A percentile compares a stretch with the other conserved stretches of the same genome.
These are phyloP conservation scores for Campylomormyrus tamandua DNA, from an alignment of 2,113 vertebrate species.

Conservation along the genomic window DNA sequence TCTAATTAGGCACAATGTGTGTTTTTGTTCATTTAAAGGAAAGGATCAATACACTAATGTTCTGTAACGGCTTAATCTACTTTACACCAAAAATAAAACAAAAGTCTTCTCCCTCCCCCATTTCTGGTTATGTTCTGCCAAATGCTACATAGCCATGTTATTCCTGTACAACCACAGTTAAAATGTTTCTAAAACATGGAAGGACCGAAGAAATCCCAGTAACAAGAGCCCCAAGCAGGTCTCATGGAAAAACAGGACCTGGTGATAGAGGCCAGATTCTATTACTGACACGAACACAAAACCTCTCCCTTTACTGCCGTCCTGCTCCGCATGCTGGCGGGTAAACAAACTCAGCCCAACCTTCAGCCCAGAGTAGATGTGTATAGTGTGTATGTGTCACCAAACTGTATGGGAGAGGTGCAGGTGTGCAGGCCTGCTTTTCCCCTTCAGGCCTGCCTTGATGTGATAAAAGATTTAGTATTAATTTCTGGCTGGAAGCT, in stretches of 20 bases:
- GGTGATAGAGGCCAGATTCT: neutral
- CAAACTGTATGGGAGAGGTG: neutral
- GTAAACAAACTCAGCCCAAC: neutral
- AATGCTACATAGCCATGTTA: constrained; percentile 10
- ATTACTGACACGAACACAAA: neutral
- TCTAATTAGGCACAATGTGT: constrained; percentile 82
- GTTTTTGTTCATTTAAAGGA: constrained; percentile 76
- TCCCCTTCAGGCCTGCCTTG: neutral
- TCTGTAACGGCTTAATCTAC: constrained; percentile 78
- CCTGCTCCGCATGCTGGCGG: neutral
- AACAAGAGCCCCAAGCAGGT: neutral
- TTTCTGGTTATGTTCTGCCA: neutral
- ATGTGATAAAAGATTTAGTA: neutral
- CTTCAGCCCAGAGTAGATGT: neutral
- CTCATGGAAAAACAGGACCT: neutral
- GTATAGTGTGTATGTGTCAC: neutral
- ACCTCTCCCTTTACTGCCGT: neutral
- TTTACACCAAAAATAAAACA: constrained; percentile 29
- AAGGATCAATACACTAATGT: constrained; percentile 80
- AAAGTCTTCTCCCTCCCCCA: neutral
- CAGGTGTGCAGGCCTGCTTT: neutral
- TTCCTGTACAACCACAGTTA: constrained; percentile 13
- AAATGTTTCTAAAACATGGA: constrained; percentile 16
- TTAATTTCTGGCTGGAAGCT: neutral
- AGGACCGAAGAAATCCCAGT: neutral